A percentile compares a stretch with the other conserved stretches of the same genome.
Conservation (phyloP, 2,888 invertebrate species). For the Oscheius sp. region DNA sequence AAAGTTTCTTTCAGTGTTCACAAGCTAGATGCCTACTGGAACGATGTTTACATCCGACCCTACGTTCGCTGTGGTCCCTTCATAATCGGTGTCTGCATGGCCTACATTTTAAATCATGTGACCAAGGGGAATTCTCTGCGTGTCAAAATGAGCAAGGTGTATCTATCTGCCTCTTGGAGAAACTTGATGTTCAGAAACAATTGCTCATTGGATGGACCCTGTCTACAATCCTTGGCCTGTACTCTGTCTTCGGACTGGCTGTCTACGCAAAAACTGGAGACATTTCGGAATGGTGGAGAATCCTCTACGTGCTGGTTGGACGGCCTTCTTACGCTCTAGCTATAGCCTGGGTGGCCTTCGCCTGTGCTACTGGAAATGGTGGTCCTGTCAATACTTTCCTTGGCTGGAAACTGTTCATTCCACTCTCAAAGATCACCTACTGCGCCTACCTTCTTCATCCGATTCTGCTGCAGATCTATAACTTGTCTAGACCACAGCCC, state of each 20-base stretch:
- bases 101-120: slow-evolving; percentile 72
- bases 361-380: slow-evolving; percentile 74
- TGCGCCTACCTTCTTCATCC: slow-evolving; percentile 84
- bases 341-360: slow-evolving; percentile 76
- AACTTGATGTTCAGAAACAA: slow-evolving; percentile 34
- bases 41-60: slow-evolving; percentile 75
- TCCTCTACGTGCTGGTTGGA: slow-evolving; percentile 67
- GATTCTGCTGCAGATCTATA: slow-evolving; percentile 71
- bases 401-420: slow-evolving; percentile 86
- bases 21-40: slow-evolving; percentile 70
- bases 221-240: slow-evolving; percentile 58
- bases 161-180: neutral
- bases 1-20: slow-evolving; percentile 55
- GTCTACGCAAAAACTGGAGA: slow-evolving; percentile 71
- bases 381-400: slow-evolving; percentile 82
- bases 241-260: slow-evolving; percentile 71
- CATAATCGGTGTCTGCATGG: slow-evolving; percentile 75
- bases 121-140: slow-evolving; percentile 49
- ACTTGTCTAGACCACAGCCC: slow-evolving; percentile 68
- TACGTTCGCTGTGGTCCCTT: slow-evolving; percentile 76
- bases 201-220: slow-evolving; percentile 46
- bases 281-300: slow-evolving; percentile 60
- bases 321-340: slow-evolving; percentile 74
- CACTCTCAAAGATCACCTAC: slow-evolving; percentile 90
- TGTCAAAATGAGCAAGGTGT: slow-evolving; percentile 52